Evolutionary conservation across 2,797 vertebrate genomes (phyloP), one percentile per base, ranked within the genome.

Genomic region (Mastacembelus armatus): DNA sequence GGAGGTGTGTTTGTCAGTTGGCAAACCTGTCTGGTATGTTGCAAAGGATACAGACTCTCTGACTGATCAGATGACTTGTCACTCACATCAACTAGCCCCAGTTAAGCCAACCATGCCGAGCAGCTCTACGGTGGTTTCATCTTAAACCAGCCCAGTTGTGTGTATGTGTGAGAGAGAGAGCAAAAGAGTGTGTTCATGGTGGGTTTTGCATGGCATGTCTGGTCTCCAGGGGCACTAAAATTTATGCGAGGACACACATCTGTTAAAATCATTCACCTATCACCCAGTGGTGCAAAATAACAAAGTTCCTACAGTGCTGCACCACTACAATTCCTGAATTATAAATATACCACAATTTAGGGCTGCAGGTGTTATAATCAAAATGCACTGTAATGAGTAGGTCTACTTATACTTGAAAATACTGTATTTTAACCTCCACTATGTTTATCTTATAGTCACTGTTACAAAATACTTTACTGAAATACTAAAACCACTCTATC

Each of bases 61-160:
- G 71, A 83, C 75, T 86, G 66, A 80, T 57, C 16, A 0, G 14
- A 1, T 3, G 1, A 47, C 10, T 43, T 8, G 56, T 55, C 71
- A 51, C 2, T 83, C 67, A 58, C 0, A 0, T 30, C 1, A 7
- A 5, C 9, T 5, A 49, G n/a, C n/a, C 10, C 33, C 24, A 22
- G 0, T 40, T 38, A 35, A n/a, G 27, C 19, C 16, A 44, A 10
- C 2, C 14, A 12, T 1, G n/a, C 45, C 11, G 55, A 43, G 22
- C 19, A 6, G 64, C 19, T 64, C 1, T 7, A 8, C n/a, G 26
- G 21, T 9, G 11, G 30, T 9, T 18, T 22, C 8, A 3, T 11
- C 11, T 22, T 12, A 6, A 19, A 26, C 1, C 7, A 12, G 12
- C 19, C 7, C 26, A 39, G 42, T 11, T 8, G 6, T 4, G 8